A percentile compares a stretch with the other conserved stretches of the same genome.
These are phyloP conservation scores for Ctenomys sociabilis DNA, from an alignment of 2,113 vertebrate species.

Conservation along the genomic window DNA sequence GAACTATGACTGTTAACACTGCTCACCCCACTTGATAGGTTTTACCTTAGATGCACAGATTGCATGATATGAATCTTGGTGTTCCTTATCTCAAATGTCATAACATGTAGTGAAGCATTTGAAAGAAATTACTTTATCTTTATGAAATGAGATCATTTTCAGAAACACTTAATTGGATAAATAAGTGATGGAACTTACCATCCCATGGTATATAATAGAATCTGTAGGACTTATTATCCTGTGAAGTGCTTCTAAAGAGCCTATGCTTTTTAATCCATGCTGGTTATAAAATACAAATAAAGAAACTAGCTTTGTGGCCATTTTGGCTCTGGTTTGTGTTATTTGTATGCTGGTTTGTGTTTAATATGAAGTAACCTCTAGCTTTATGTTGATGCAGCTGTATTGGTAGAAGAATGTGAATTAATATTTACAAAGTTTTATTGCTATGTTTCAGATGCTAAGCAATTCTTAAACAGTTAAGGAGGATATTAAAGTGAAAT, in stretches of 20 bases:
- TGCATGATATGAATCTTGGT: not conserved
- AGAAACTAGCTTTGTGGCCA: not conserved
- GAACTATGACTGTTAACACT: not conserved
- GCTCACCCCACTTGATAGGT: not conserved
- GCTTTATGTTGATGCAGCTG: not conserved
- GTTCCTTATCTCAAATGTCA: not conserved
- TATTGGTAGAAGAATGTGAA: not conserved
- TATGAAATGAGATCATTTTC: not conserved
- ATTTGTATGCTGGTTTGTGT: not conserved
- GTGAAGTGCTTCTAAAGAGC: not conserved
- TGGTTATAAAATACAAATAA: not conserved
- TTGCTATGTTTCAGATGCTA: not conserved
- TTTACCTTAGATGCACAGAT: not conserved
- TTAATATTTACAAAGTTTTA: not conserved
- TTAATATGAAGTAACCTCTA: not conserved
- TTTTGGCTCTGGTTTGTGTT: not conserved
- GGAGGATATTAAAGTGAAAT: not conserved
- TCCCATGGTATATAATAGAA: not conserved
- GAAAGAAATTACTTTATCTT: constrained; percentile 16
- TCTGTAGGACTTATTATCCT: constrained; percentile 18
- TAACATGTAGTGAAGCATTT: not conserved
- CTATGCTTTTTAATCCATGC: not conserved
- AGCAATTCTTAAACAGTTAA: not conserved
- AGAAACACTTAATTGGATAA: constrained; percentile 38
- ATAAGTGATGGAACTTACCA: constrained; percentile 43